Evolutionary conservation across 2,888 invertebrate species (phyloP), one percentile per base, ranked within the genome.

Genomic region (Pristionchus maxplancki): DNA sequence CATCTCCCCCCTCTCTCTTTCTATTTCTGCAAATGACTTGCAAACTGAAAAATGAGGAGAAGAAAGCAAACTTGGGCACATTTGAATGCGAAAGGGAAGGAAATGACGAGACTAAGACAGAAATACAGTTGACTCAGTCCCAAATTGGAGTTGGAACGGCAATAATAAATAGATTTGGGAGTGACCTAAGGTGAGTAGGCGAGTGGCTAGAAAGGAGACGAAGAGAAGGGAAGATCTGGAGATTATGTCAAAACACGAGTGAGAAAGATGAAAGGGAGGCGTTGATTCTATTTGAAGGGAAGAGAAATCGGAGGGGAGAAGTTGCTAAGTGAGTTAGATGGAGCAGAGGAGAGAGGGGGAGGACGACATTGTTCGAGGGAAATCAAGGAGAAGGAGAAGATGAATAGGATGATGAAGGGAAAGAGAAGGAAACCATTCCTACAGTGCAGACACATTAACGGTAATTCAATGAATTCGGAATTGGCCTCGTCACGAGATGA

Each of bases 261-360:
- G 37, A 40, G 31, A 31, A n/a, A 28, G 13, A 1, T 17, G 71
- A n/a, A 78, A 44, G 44, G 24, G n/a, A 78, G 78, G 78, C 78
- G 78, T 78, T 78, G 78, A 78, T 78, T 78, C 78, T 78, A 78
- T 78, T 78, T 78, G 48, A 34, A 78, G 78, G 28, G 44, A 50
- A 50, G 58, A 48, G 78, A 78, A 40, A 48, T 37, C 37, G 71
- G 71, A 71, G 71, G 71, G 71, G 71, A 71, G 71, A 71, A 71
- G 71, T 71, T 71, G 71, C 71, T 71, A 71, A 71, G 37, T 37
- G 11, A 34, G 71, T 71, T 71, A 71, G 71, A 71, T 71, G 17
- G 78, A 78, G 78, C 20, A 28, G 78, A 78, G 44, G 31, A 20
- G 28, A 78, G 78, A 78, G 78, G 28, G 44, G 40, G 71, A 74